Conservation (phyloP, 2,113 vertebrate species). For the Apodemus speciosus region DNA sequence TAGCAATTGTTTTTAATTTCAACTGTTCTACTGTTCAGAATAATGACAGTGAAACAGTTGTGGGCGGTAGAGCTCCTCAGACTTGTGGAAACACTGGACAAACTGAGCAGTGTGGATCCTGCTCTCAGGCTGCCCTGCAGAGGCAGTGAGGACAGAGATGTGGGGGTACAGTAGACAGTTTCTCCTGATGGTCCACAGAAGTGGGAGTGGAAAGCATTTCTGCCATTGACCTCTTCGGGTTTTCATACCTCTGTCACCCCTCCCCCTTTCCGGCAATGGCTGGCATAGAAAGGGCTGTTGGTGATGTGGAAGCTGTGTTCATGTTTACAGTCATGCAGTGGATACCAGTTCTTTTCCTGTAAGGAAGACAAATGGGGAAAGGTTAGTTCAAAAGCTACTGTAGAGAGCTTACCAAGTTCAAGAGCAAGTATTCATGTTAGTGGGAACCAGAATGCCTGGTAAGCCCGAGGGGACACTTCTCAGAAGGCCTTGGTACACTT, state of each 20-base stretch:
- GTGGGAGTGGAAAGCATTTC: background rate
- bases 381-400: background rate
- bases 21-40: conserved; percentile 5
- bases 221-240: background rate
- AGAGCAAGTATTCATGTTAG: background rate
- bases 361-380: background rate
- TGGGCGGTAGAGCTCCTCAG: background rate
- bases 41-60: background rate
- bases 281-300: background rate
- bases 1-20: conserved; percentile 35
- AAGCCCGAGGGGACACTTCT: no score
- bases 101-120: no score
- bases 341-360: background rate
- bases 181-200: background rate
- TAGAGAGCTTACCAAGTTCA: background rate
- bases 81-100: background rate
- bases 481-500: background rate
- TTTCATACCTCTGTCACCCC: background rate
- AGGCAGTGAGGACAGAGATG: background rate
- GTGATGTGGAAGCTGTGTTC: background rate
- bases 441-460: background rate
- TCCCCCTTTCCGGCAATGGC: background rate
- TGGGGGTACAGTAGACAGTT: background rate
- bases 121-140: no score
- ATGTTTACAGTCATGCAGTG: background rate